These are phyloP conservation scores for Aphidius gifuensis DNA, from an alignment of 1,140 invertebrate genomes.

Conservation along the genomic window DNA sequence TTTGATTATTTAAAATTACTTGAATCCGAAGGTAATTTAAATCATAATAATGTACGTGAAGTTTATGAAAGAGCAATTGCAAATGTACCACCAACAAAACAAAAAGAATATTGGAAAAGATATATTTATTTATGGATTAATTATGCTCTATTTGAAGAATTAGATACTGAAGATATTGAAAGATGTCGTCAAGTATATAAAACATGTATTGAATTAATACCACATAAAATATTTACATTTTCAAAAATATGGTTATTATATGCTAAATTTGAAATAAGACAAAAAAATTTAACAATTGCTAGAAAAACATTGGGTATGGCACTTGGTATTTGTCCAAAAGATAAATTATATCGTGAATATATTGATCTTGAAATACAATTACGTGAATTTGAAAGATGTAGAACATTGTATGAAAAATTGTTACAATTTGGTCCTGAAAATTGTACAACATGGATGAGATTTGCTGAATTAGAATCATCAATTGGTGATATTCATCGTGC, in stretches of 20 bases:
- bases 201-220: slow-evolving; percentile 84
- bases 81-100: slow-evolving; percentile 91
- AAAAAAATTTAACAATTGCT: slow-evolving; percentile 84
- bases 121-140: slow-evolving; percentile 99
- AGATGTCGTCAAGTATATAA: slow-evolving; percentile 81
- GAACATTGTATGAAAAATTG: slow-evolving; percentile 95
- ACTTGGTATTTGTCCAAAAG: slow-evolving; percentile 93
- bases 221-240: slow-evolving; percentile 98
- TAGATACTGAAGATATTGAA: slow-evolving; percentile 86
- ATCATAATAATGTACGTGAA: slow-evolving; percentile 83
- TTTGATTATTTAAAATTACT: slow-evolving; percentile 96
- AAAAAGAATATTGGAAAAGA: slow-evolving; percentile 89
- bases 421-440: slow-evolving; percentile 95
- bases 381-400: slow-evolving; percentile 93
- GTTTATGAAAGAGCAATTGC: slow-evolving; percentile 97
- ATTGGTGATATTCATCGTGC: slow-evolving; percentile 91
- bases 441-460: slow-evolving; percentile 98
- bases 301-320: slow-evolving; percentile 88
- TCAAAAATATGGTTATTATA: slow-evolving; percentile 98
- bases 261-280: slow-evolving; percentile 96
- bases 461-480: slow-evolving; percentile 92
- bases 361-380: slow-evolving; percentile 98
- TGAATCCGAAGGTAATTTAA: slow-evolving; percentile 79
- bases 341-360: slow-evolving; percentile 96
- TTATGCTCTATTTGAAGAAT: slow-evolving; percentile 97